These are phyloP conservation scores for Hassar affinis DNA, from an alignment of 2,113 vertebrate species.

Conservation along the genomic window DNA sequence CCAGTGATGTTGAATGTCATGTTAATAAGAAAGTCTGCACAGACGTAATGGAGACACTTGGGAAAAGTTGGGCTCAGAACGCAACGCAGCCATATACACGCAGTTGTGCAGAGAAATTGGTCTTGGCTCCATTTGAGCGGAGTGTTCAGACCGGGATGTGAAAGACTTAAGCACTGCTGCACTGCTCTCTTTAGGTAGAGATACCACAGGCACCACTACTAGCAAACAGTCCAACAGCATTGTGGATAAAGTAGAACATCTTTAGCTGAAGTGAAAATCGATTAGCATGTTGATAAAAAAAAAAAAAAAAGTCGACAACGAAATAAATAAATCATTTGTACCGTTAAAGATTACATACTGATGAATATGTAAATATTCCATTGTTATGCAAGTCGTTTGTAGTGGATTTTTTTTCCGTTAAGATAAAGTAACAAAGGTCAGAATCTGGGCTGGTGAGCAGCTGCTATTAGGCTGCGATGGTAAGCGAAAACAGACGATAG, in stretches of 20 bases:
- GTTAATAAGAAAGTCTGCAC: background rate
- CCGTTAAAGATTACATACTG: background rate
- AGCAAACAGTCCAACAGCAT: background rate
- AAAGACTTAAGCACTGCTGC: background rate
- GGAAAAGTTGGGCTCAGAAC: background rate
- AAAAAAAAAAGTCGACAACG: no score
- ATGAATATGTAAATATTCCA: conserved; percentile 11
- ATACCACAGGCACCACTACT: background rate
- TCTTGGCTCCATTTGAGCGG: no score
- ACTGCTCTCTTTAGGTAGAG: background rate
- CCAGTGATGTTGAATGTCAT: background rate
- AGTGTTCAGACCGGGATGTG: no score
- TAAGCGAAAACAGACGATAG: conserved; percentile 56
- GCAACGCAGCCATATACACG: background rate
- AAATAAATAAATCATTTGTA: background rate
- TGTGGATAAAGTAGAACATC: background rate
- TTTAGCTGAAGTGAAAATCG: background rate
- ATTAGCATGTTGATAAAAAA: background rate
- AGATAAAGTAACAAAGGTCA: conserved; percentile 45
- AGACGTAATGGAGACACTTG: background rate
- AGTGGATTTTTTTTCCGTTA: conserved; percentile 15
- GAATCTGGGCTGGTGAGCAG: conserved; percentile 56
- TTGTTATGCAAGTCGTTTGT: conserved; percentile 6
- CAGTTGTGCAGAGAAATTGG: background rate
- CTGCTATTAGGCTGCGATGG: conserved; percentile 56